Percentiles rank a stretch among this genome's conserved stretches.
These are phyloP conservation scores for Cynoglossus semilaevis DNA, from an alignment of 2,113 vertebrate species.

Conservation along the genomic window DNA sequence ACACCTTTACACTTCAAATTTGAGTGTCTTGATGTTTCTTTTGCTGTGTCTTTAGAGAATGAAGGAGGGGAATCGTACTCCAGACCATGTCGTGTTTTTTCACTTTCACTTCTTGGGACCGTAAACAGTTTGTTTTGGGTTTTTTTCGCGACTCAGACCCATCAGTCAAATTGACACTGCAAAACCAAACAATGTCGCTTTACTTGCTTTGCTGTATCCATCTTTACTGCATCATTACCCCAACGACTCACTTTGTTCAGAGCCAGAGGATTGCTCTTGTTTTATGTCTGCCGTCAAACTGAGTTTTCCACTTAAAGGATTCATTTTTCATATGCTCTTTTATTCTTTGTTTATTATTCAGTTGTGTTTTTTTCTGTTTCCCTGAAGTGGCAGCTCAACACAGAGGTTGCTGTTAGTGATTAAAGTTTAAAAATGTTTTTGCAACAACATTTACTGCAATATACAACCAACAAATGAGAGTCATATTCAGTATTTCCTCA, in stretches of 20 bases:
- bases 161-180: not conserved
- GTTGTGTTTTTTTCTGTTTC: not conserved
- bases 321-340: not conserved
- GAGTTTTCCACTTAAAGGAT: not conserved
- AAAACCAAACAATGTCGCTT: not conserved
- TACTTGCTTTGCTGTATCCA: not conserved
- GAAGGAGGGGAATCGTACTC: no score
- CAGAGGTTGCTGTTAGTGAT: no score
- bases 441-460: no score
- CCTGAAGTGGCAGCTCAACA: conserved; percentile 2
- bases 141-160: rapidly evolving
- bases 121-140: not conserved
- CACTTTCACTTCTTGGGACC: not conserved
- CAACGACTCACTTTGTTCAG: not conserved
- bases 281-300: not conserved
- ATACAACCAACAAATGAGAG: no score
- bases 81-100: no score
- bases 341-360: no score
- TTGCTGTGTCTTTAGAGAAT: no score
- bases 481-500: no score
- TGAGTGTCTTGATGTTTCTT: no score
- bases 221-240: not conserved
- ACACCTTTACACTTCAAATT: no score
- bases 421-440: no score
- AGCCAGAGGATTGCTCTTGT: not conserved